A percentile compares a stretch with the other conserved stretches of the same genome.
phyloP scores from a whole-genome alignment of 2,888 invertebrate species.

The Oligia fasciuncula region DNA sequence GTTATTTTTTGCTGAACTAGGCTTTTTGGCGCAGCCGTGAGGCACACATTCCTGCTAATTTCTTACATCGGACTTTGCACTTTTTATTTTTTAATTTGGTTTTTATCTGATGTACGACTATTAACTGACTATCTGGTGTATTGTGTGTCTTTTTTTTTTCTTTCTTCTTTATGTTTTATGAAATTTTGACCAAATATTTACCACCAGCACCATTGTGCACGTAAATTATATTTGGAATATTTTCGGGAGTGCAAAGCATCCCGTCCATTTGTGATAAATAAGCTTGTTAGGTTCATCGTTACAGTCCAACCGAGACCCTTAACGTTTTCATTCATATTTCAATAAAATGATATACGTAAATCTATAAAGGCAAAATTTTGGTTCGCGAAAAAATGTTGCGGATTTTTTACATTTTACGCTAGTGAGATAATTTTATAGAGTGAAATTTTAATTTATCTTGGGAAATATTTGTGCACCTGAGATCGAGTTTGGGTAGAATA shows the following conservation, averaged over 20 bases:
- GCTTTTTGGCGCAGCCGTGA: too few species aligned
- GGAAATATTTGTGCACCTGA: conserved; percentile 33
- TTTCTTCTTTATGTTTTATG: background rate
- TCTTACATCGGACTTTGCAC: too few species aligned
- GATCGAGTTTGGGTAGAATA: conserved; percentile 28
- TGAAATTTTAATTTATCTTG: conserved; percentile 33
- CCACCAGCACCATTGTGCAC: conserved; percentile 26
- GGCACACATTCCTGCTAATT: too few species aligned
- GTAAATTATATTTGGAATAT: conserved; percentile 39
- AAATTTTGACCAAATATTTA: conserved; percentile 39
- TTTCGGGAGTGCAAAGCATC: conserved; percentile 28
- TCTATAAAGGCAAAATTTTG: conserved; percentile 23
- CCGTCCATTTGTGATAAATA: conserved; percentile 55
- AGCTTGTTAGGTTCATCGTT: conserved; percentile 52
- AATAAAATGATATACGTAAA: conserved; percentile 27
- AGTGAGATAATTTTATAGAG: conserved; percentile 35
- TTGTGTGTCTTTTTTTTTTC: too few species aligned
- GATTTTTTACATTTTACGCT: conserved; percentile 28
- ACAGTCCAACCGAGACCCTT: conserved; percentile 39
- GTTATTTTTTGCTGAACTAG: too few species aligned
- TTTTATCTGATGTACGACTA: too few species aligned
- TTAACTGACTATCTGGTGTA: too few species aligned
- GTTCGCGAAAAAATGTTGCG: conserved; percentile 26
- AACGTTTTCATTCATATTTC: conserved; percentile 52
- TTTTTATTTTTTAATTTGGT: too few species aligned